Evolutionary conservation across 2,113 vertebrate genomes (phyloP), one percentile per base, ranked within the genome.

Genomic region (Scalopus aquaticus): DNA sequence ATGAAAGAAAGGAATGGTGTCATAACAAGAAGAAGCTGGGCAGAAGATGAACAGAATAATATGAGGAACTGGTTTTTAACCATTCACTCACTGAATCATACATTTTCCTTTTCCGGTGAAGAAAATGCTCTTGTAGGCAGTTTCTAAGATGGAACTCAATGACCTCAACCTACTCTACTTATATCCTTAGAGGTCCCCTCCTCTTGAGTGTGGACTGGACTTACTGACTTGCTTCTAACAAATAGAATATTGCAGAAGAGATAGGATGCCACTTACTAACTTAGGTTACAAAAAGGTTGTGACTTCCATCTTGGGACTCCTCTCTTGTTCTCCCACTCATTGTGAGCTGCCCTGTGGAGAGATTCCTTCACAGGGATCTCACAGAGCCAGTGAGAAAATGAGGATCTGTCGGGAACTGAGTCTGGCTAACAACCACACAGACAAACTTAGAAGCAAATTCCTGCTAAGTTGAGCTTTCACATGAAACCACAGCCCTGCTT

Each of bases 201-300:
- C 32, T 9, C 73, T 58, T 39, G 2, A 67, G 12, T 5, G 3
- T 77, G 67, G 60, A 22, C 64, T 58, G 22, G 42, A 80, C 54
- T 84, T 79, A 60, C 4, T 51, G 82, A 78, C 49, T 85, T 70
- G 28, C 78, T 96, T 85, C 67, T 56, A 80, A 91, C 32, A 54
- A 67, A 76, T 30, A 76, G 39, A 74, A 88, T 56, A 64, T 7
- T 2, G 42, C 13, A 20, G 11, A 80, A 32, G 58, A 89, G 30
- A 73, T 24, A 39, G 13, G 64, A 30, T 88, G 44, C 32, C 65
- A 80, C 30, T 72, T 64, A 37, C 16, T 46, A 78, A 44, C 64
- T 42, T 19, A 82, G 17, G 46, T 83, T 70, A 39, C 67, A 49
- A 54, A 62, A 87, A 28, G 67, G 46, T 0, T 77, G 54, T 82